Percentiles rank a stretch among this genome's conserved stretches.
phyloP scores from a whole-genome alignment of 2,888 invertebrate species.

The Chrysodeixis includens region DNA sequence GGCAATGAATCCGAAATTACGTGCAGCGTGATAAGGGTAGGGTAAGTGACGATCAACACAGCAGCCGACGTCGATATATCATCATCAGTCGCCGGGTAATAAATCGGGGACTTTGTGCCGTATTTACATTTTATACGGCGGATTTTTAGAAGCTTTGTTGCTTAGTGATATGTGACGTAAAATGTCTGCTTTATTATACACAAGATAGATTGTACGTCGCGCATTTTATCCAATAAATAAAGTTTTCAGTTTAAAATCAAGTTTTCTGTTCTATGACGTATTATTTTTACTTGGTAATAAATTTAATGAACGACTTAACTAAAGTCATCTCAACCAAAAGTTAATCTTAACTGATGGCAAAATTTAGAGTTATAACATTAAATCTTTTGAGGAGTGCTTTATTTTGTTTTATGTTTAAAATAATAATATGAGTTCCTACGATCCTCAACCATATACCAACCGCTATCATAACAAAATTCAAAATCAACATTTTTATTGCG shows the following conservation, averaged over 20 bases:
- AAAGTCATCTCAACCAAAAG: neutral
- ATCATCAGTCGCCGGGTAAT: conserved; percentile 86
- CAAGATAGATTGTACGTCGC: conserved; percentile 30
- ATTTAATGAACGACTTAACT: neutral
- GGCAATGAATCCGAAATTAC: conserved; percentile 88
- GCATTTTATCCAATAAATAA: conserved; percentile 17
- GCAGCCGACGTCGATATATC: conserved; percentile 88
- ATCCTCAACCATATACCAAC: conserved; percentile 50
- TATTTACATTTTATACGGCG: conserved; percentile 78
- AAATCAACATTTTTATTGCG: conserved; percentile 79
- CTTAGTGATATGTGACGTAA: conserved; percentile 39
- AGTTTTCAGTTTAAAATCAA: neutral
- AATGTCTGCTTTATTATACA: conserved; percentile 33
- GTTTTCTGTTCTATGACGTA: neutral
- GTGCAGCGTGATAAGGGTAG: conserved; percentile 86
- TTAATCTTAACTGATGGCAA: no score
- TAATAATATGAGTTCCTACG: neutral
- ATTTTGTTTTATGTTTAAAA: neutral
- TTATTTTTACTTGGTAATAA: no score
- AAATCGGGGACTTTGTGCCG: conserved; percentile 80
- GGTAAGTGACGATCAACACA: conserved; percentile 87
- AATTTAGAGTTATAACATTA: no score
- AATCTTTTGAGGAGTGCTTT: no score
- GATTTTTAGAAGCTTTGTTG: conserved; percentile 63
- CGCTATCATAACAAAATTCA: conserved; percentile 64